These are phyloP conservation scores for Latrodectus geometricus DNA, from an alignment of 1,140 invertebrate species.

Conservation along the genomic window DNA sequence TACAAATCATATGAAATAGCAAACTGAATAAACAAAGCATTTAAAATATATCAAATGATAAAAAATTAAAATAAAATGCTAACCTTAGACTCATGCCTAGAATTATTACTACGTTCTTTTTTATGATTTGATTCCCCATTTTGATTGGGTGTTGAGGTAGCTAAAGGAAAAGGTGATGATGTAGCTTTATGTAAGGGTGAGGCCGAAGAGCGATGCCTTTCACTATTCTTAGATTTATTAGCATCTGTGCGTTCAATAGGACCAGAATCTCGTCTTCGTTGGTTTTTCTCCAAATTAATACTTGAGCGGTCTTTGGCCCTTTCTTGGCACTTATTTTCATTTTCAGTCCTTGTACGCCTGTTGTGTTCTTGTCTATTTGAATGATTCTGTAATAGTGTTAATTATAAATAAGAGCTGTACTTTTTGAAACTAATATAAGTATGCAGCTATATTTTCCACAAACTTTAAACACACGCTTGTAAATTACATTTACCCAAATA, in stretches of 20 bases:
- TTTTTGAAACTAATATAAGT: no score
- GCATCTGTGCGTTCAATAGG: slow-evolving; percentile 43
- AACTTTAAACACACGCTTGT: no score
- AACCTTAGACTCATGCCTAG: slow-evolving; percentile 61
- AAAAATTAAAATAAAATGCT: slow-evolving; percentile 55
- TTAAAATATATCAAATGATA: slow-evolving; percentile 16
- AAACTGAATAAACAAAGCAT: slow-evolving; percentile 7
- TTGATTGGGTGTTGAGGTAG: slow-evolving; percentile 58
- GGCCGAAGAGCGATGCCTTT: slow-evolving; percentile 60
- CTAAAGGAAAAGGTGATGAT: slow-evolving; percentile 63
- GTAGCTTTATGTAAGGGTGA: slow-evolving; percentile 64
- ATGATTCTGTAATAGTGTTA: slow-evolving; percentile 55
- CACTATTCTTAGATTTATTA: slow-evolving; percentile 66
- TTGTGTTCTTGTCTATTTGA: slow-evolving; percentile 59
- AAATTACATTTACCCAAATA: no score
- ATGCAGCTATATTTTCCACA: no score
- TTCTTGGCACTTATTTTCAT: slow-evolving; percentile 56
- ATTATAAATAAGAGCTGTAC: no score
- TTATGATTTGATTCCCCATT: slow-evolving; percentile 62
- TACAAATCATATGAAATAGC: not conserved
- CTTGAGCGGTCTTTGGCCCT: slow-evolving; percentile 56
- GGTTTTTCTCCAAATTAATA: slow-evolving; percentile 60
- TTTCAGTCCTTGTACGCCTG: slow-evolving; percentile 38
- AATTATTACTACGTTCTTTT: slow-evolving; percentile 49
- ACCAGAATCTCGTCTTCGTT: slow-evolving; percentile 57